Base-by-base conservation (phyloP, 1,140 invertebrate species). In the Lepidostoma basale region DNA sequence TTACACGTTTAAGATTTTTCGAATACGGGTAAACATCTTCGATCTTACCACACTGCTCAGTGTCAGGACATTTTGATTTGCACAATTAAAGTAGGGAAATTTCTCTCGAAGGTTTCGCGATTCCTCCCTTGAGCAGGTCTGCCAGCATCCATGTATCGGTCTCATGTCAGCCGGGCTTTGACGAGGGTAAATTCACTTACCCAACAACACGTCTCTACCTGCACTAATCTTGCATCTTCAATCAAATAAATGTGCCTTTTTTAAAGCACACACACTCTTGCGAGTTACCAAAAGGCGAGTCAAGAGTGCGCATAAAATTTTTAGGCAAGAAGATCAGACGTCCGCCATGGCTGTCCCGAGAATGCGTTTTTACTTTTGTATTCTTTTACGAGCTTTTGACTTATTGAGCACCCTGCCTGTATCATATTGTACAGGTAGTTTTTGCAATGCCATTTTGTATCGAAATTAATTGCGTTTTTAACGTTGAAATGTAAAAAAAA, bases 151-250 rank as follows among this genome's bases (percentile, higher is more conserved):
- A 62, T 72, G 65, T 72, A 72, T 72, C 70, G 70, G 70, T 72
- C 67, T 62, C 65, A 64, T 45, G 70, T 72, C 70, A 72, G 59
- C 58, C 70, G 63, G 30, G 42, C 42, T 59, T 59, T 72, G 70
- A 72, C 67, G 70, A 72, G 70, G 70, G 70, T 72, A 68, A 72
- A 72, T 72, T 72, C 70, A 72, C 70, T 72, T 72, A 72, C 62
- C 59, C 66, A 44, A 66, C 70, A 69, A 72, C 70, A 62, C 60
- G 56, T 67, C 65, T 22, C 22, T 71, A 71, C 69, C 69, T 71
- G 69, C 65, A 71, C 65, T 68, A 71, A 71, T 71, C 69, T 71
- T 28, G 60, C 52, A 68, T 71, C 69, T 68, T 68, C 69, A 64
- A 71, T 71, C 69, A 68, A 68, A 71, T 52, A 68, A 66, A 72